Base-by-base conservation (phyloP, 2,888 invertebrate species). In the Psylliodes chrysocephalus region DNA sequence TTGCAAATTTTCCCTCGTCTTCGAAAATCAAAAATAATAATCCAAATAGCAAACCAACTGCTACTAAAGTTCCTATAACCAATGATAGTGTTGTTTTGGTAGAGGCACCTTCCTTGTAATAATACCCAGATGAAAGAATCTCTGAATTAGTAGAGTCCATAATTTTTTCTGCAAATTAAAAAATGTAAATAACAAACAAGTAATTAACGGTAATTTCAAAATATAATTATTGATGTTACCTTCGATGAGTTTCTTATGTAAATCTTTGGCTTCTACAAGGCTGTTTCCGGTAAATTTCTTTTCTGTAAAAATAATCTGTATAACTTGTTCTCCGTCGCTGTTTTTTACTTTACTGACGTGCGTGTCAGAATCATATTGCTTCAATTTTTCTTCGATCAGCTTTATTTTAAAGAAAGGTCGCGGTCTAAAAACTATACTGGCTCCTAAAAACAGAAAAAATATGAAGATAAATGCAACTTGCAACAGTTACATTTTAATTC, bases 251-350 rank as follows among this genome's bases (percentile, higher is more conserved):
- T 10, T 30, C n/a, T 62, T 22, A 35, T 64, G 60, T 14, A 73
- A 68, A 0, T 64, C 53, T 17, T 65, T 55, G 0, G 73, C 74
- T 19, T 73, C 71, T 5, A 67, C 55, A 7, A 74, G 46, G 62
- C 77, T 77, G 2, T 60, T 44, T 12, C 76, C 78, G 5, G 60
- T 70, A 61, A 76, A 78, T 19, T 70, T 64, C 35, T 73, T 73
- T 42, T 79, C 78, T 3, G 73, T 67, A 51, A 78, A 77, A 38
- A 77, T 69, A 6, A 77, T 67, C 57, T 79, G 78, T 3, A 77
- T 66, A 0, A 70, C 17, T 18, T 63, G 57, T 0, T 63, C 57
- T 2, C 62, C 52, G 14, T 47, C 55, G 8, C 59, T 51, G 8
- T 67, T 59, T 1, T 35, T 19, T 1, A 77, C 69, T 62, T 73